These are phyloP conservation scores for Rhagium mordax DNA, from an alignment of 2,888 invertebrate genomes.

Conservation along the genomic window DNA sequence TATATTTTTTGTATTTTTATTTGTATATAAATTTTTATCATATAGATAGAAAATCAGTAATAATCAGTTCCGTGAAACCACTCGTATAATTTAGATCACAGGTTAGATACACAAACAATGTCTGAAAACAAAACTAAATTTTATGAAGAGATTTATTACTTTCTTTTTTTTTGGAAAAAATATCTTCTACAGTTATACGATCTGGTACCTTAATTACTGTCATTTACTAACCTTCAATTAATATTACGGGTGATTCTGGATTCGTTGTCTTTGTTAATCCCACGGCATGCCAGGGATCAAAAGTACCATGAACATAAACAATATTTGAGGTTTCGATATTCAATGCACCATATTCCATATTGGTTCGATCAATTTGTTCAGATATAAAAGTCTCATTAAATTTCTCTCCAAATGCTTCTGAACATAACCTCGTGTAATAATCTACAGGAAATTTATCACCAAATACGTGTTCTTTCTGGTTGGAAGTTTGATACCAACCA, in stretches of 20 bases:
- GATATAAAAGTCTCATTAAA: slow-evolving; percentile 73
- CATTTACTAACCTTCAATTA: slow-evolving; percentile 38
- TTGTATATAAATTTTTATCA: too few relatives aligned
- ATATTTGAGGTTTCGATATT: slow-evolving; percentile 72
- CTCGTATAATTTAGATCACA: too few relatives aligned
- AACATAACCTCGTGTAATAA: slow-evolving; percentile 80
- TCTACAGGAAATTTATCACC: slow-evolving; percentile 71
- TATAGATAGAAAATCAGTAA: too few relatives aligned
- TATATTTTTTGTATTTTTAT: too few relatives aligned
- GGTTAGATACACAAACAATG: too few relatives aligned
- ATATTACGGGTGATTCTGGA: slow-evolving; percentile 52
- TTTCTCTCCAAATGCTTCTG: slow-evolving; percentile 78
- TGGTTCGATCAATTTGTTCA: slow-evolving; percentile 74
- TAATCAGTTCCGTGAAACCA: too few relatives aligned
- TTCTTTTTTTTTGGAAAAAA: too few relatives aligned
- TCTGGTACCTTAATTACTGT: neutral
- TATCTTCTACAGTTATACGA: neutral
- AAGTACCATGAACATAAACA: slow-evolving; percentile 74
- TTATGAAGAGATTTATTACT: too few relatives aligned
- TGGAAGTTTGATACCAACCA: slow-evolving; percentile 87
- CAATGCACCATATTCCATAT: slow-evolving; percentile 71
- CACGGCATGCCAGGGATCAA: slow-evolving; percentile 75
- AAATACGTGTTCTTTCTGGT: slow-evolving; percentile 76
- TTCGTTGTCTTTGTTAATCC: slow-evolving; percentile 70
- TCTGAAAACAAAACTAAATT: too few relatives aligned